Percentiles rank a stretch among this genome's conserved stretches.
Conservation (phyloP, 1,140 invertebrate species). For the Tetramorium alpestre region DNA sequence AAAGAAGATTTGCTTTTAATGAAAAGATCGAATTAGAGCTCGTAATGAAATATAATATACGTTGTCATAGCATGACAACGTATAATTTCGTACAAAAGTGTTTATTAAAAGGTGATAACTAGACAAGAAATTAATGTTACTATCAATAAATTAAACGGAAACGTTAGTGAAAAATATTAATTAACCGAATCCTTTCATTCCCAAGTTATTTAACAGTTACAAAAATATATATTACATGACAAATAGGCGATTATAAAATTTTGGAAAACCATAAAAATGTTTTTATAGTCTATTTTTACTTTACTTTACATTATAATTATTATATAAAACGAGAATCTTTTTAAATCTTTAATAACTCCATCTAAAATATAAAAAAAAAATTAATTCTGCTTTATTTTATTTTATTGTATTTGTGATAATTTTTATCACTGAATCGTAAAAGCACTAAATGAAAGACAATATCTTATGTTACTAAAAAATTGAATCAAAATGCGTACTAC, state of each 20-base stretch:
- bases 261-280: no score
- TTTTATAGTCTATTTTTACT: no score
- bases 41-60: neutral
- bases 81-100: conserved; percentile 12
- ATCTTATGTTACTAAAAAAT: no score
- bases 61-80: conserved; percentile 10
- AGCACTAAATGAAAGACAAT: neutral
- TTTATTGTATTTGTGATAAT: neutral
- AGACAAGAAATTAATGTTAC: neutral
- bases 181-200: neutral
- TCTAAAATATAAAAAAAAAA: neutral
- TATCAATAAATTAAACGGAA: neutral
- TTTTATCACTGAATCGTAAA: neutral
- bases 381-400: neutral
- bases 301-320: no score
- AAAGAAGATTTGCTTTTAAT: no score
- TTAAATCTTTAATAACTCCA: no score
- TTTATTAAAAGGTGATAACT: neutral
- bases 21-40: conserved; percentile 12
- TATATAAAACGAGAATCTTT: no score
- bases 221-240: neutral
- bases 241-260: no score
- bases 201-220: neutral
- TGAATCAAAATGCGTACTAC: no score
- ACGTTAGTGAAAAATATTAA: neutral